Base-by-base conservation (phyloP, 1,140 invertebrate genomes). In the Brachionus rubens region DNA sequence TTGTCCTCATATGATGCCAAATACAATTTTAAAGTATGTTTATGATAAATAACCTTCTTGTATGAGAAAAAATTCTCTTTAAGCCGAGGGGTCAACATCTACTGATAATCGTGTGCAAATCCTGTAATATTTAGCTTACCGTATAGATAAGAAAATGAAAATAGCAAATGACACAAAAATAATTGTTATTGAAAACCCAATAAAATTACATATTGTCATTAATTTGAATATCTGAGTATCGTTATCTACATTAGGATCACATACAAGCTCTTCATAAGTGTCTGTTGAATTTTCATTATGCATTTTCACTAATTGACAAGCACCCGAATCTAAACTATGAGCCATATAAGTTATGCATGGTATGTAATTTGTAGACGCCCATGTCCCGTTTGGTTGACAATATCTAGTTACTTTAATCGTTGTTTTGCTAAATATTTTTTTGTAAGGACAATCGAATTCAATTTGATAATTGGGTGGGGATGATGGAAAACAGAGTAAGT, bases 121-220 rank as follows among this genome's bases (percentile, higher is more conserved):
- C n/a, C n/a, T n/a, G n/a, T n/a, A n/a, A 10, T 52, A 12, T 54
- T 33, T 26, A 54, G 26, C 47, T 50, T 21, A 59, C 54, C 54
- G 30, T 48, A 54, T 54, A 3, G 68, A 72, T 12, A 72, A 24
- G 30, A 72, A 72, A 21, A 72, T 16, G 28, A 48, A 72, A 40
- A 72, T 72, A 41, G 68, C 68, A 33, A 48, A 50, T 12, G 68
- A 72, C 19, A 72, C 68, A 48, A 72, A 72, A 48, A 72, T 10
- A 33, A 72, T 50, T 4, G 68, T 72, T 1, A 16, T 30, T 9
- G 24, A 48, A 21, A 72, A 72, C 16, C 68, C 68, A 24, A 72
- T 24, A 14, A 72, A 54, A 54, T 72, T 72, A 10, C 24, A 12
- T 24, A 48, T 40, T 9, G 50, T 48, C 46, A 72, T 72, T 24